A percentile compares a stretch with the other conserved stretches of the same genome.
Evolutionary conservation across 2,888 invertebrate species (phyloP).

Genomic region (Drosophila demipolita): DNA sequence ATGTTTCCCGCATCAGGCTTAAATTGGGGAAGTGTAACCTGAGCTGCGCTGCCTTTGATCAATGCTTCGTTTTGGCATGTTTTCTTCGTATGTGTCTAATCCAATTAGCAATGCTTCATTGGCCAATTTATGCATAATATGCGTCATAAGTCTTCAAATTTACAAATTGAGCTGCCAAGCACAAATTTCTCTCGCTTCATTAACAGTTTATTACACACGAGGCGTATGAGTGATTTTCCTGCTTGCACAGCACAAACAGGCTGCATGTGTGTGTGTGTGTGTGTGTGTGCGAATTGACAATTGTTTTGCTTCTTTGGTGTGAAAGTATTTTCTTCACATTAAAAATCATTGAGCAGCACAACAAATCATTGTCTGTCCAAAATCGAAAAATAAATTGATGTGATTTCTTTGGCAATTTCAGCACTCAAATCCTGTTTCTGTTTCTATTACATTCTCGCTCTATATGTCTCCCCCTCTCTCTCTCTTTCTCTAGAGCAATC

Average conservation of each 20-base stretch:
- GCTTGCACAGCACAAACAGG: constrained; percentile 28
- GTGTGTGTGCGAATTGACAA: constrained; percentile 28
- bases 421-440: not conserved
- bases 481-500: not conserved
- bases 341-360: constrained; percentile 37
- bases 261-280: constrained; percentile 2
- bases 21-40: constrained; percentile 13
- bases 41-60: constrained; percentile 48
- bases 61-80: constrained; percentile 4
- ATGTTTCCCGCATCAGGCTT: constrained; percentile 5
- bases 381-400: constrained; percentile 79
- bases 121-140: constrained; percentile 36
- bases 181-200: constrained; percentile 41
- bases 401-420: constrained; percentile 58
- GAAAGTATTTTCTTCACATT: constrained; percentile 51
- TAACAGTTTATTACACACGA: constrained; percentile 36
- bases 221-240: constrained; percentile 50
- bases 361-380: constrained; percentile 62
- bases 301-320: constrained; percentile 53
- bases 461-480: too few relatives aligned
- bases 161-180: constrained; percentile 18
- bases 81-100: constrained; percentile 35
- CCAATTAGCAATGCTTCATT: constrained; percentile 61
- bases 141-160: constrained; percentile 32
- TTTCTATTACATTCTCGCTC: not conserved